phyloP scores from a whole-genome alignment of 2,888 invertebrate species.

The Eupithecia tripunctaria region DNA sequence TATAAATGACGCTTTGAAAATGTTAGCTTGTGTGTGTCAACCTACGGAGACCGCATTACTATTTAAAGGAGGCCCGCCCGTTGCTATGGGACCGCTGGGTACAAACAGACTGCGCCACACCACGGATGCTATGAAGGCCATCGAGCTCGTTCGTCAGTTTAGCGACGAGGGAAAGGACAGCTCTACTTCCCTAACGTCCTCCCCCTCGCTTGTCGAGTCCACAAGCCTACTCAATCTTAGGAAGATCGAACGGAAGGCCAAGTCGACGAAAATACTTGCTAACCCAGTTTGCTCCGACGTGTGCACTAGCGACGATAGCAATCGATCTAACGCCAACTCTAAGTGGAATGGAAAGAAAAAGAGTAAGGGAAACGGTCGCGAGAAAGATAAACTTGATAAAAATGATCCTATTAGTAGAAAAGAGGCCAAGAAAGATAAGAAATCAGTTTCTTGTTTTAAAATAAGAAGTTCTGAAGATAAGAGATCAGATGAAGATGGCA shows the following conservation, averaged over 20 bases:
- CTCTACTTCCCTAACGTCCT: conserved; percentile 65
- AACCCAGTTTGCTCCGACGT: conserved; percentile 79
- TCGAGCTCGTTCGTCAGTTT: conserved; percentile 64
- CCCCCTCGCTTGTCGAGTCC: conserved; percentile 67
- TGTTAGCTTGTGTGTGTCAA: conserved; percentile 89
- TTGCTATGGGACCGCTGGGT: conserved; percentile 83
- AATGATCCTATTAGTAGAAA: conserved; percentile 69
- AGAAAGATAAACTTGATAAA: conserved; percentile 64
- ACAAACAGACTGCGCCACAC: conserved; percentile 73
- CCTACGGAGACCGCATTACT: conserved; percentile 84
- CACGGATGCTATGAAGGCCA: conserved; percentile 68
- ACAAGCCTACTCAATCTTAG: conserved; percentile 74
- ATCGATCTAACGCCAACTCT: conserved; percentile 66
- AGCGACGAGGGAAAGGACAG: conserved; percentile 68
- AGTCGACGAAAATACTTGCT: conserved; percentile 80
- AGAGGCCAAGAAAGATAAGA: conserved; percentile 73
- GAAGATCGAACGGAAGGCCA: conserved; percentile 77
- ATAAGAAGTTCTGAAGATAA: conserved; percentile 77
- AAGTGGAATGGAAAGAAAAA: conserved; percentile 82
- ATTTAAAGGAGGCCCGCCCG: conserved; percentile 81
- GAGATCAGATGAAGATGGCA: conserved; percentile 70
- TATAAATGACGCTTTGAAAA: conserved; percentile 72
- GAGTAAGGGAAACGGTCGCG: conserved; percentile 66
- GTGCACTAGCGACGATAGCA: conserved; percentile 75
- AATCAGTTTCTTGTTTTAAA: conserved; percentile 80